Evolutionary conservation across 1,140 invertebrate genomes (phyloP), one percentile per base, ranked within the genome.

Genomic region (Penaeus chinensis): DNA sequence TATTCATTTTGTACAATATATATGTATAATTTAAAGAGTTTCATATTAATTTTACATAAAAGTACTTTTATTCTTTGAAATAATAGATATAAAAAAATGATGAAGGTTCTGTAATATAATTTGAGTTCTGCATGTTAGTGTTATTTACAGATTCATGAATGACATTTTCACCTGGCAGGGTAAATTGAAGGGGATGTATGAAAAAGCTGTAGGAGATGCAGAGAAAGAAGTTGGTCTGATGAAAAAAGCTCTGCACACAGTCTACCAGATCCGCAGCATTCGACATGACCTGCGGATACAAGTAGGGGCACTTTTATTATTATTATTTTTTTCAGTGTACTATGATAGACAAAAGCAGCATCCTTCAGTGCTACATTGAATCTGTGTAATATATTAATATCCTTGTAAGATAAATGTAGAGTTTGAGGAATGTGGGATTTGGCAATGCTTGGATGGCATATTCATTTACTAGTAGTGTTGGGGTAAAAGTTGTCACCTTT

Each of bases 201-300:
- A 90, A 83, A 87, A 90, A 47, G 96, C 96, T 0, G 93, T 97
- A 74, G 92, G 94, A 42, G 97, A 98, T 92, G 95, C 96, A 3
- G 95, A 96, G 89, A 94, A 95, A 90, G 98, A 99, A 92, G 96
- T 98, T 91, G 95, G 96, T 86, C 92, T 96, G 2, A 93, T 99
- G 22, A 92, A 97, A 47, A 95, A 95, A 91, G 96, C 97, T 1
- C 91, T 99, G 37, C 94, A 95, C 65, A 96, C 96, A 92, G 98
- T 99, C 81, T 96, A 96, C 92, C 97, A 99, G 93, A 98, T 99
- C 81, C 94, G 97, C 85, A 94, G 95, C 18, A 97, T 99, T 42
- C 94, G 96, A 91, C 97, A 98, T 93, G 96, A 98, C 91, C 94
- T 96, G 69, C 93, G 97, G 88, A 96, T 97, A 90, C 96, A 97